These are phyloP conservation scores for Crocodylus rhombifer DNA, from an alignment of 2,797 vertebrate genomes.

Conservation along the genomic window DNA sequence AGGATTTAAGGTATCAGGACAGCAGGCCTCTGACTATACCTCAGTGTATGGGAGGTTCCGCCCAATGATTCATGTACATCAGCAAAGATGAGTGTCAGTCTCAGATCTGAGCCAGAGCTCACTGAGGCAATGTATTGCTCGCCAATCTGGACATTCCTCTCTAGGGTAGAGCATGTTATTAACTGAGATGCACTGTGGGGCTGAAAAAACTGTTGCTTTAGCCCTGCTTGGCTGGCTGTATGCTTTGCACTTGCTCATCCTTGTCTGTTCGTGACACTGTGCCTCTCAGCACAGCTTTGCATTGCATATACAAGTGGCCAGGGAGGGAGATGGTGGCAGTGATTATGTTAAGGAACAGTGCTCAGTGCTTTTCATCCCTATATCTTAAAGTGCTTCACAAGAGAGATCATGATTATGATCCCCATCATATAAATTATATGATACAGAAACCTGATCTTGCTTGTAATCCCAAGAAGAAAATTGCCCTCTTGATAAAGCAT, in stretches of 20 bases:
- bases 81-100: not conserved
- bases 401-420: not conserved
- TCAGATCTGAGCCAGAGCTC: not conserved
- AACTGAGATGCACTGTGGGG: rapidly evolving
- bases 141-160: not conserved
- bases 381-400: not conserved
- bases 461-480: not conserved
- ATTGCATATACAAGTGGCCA: not conserved
- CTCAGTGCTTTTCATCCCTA: rapidly evolving
- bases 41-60: not conserved
- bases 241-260: rapidly evolving
- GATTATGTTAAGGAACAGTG: not conserved
- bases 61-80: not conserved
- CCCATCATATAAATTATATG: not conserved
- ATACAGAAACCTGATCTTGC: not conserved
- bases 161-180: not conserved
- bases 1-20: constrained; percentile 8
- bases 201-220: not conserved
- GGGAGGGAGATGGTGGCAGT: not conserved
- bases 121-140: not conserved
- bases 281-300: too few species aligned
- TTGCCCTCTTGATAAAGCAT: not conserved
- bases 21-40: not conserved
- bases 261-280: not conserved
- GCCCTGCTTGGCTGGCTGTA: not conserved